Evolutionary conservation across 30 jellyfish, hydroid and myxozoan genomes (phyloP).

Genomic region (Turritopsis rubra): DNA sequence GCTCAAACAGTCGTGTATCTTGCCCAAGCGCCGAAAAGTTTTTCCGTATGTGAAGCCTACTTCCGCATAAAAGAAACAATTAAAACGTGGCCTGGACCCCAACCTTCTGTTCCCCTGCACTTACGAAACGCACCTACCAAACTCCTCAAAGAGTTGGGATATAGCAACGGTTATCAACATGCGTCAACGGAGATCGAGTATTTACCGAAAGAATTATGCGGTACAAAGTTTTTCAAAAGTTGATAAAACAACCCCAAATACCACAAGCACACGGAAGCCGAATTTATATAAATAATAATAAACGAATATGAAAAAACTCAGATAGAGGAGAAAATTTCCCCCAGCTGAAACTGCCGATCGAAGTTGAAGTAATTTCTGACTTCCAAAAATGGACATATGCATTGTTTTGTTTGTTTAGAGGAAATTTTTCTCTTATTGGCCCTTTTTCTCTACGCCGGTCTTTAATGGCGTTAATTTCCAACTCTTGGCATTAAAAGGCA

Average conservation of each 20-base stretch:
- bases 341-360: no score
- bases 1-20: constrained; percentile 68
- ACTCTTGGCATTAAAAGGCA: no score
- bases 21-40: constrained; percentile 77
- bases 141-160: constrained; percentile 60
- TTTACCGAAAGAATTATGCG: background rate
- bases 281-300: no score
- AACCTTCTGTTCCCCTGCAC: constrained; percentile 83
- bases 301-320: no score
- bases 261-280: background rate
- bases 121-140: constrained; percentile 78
- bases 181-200: constrained; percentile 22
- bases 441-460: no score
- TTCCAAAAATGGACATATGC: no score
- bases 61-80: constrained; percentile 41
- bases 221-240: background rate
- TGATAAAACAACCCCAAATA: background rate
- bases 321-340: no score
- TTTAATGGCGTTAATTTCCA: no score
- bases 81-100: constrained; percentile 51
- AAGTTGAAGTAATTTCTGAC: no score
- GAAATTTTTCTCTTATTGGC: no score
- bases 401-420: no score
- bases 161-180: constrained; percentile 65
- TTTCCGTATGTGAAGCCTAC: constrained; percentile 71